Evolutionary conservation across 2,113 vertebrate species (phyloP), one percentile per base, ranked within the genome.

Genomic region (Oriolus oriolus): DNA sequence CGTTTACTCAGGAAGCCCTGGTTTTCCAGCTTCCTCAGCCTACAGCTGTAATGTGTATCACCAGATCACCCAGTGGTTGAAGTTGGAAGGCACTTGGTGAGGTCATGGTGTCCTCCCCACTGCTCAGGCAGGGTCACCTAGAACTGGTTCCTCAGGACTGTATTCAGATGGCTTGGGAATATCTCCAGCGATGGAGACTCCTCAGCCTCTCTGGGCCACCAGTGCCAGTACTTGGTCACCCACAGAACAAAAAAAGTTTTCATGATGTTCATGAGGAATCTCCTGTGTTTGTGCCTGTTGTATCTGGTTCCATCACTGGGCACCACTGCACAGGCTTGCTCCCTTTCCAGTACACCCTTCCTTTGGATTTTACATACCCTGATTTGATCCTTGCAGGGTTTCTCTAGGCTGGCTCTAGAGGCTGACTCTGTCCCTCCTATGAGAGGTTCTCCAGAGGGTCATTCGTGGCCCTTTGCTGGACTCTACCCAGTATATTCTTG

Each of bases 141-240:
- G n/a, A 79, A 24, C 50, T 7, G 1, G 11, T 68, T 33, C 13
- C 27, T 90, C 14, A 41, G 57, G 47, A 31, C 11, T 6, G 9
- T 49, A 28, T 68, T 8, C 28, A 45, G 7, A 21, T 6, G 10
- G 24, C 21, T 73, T 85, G 84, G 39, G 31, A 50, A 1, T 49
- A 37, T 68, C n/a, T 39, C 15, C 8, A 8, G n/a, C 41, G 14
- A n/a, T 35, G 35, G 39, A 60, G 28, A 23, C 33, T 47, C 13
- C 0, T 0, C 31, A 78, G 9, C 44, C 18, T 59, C 16, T 54
- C 16, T 49, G 39, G 37, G 13, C n/a, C 50, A 1, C 49, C n/a
- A 59, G 28, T 73, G 45, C 30, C 52, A 35, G 21, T 35, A 30
- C 41, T 60, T 49, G 41, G 22, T 61, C 50, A 65, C 19, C 5